Evolutionary conservation across 1,140 invertebrate species (phyloP).

Genomic region (Parasteatoda tepidariorum): DNA sequence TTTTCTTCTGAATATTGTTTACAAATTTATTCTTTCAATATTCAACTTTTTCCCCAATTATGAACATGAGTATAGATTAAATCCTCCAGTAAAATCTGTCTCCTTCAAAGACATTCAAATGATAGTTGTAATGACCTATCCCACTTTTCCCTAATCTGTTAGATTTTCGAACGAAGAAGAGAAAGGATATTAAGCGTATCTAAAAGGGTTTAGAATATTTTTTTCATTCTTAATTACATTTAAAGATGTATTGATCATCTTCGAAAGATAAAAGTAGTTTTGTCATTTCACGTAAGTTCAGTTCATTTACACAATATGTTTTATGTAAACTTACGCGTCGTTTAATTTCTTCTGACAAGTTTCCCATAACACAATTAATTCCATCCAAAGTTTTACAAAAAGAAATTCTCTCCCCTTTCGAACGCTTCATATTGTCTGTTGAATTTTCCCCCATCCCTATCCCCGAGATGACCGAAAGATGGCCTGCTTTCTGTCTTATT

Average conservation of each 20-base stretch:
- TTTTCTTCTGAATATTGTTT: too few relatives aligned
- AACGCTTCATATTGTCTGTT: background rate
- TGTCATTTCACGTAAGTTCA: background rate
- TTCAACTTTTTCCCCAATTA: too few relatives aligned
- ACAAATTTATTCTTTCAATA: too few relatives aligned
- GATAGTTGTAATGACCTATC: too few relatives aligned
- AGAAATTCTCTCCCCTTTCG: background rate
- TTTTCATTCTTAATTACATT: background rate
- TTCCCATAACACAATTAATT: background rate
- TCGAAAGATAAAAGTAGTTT: background rate
- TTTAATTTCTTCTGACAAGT: background rate
- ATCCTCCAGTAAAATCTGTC: too few relatives aligned
- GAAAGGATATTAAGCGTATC: too few relatives aligned
- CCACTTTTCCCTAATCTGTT: too few relatives aligned
- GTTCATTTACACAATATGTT: background rate
- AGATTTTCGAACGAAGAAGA: too few relatives aligned
- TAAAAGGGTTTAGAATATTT: too few relatives aligned
- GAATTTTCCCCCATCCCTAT: background rate
- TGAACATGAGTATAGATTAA: too few relatives aligned
- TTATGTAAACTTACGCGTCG: background rate
- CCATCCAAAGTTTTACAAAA: background rate
- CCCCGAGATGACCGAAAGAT: background rate
- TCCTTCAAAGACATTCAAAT: too few relatives aligned
- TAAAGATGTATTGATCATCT: background rate
- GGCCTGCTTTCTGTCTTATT: background rate